Base-by-base conservation (phyloP, 2,888 invertebrate species). In the Siphlonurus alternatus region DNA sequence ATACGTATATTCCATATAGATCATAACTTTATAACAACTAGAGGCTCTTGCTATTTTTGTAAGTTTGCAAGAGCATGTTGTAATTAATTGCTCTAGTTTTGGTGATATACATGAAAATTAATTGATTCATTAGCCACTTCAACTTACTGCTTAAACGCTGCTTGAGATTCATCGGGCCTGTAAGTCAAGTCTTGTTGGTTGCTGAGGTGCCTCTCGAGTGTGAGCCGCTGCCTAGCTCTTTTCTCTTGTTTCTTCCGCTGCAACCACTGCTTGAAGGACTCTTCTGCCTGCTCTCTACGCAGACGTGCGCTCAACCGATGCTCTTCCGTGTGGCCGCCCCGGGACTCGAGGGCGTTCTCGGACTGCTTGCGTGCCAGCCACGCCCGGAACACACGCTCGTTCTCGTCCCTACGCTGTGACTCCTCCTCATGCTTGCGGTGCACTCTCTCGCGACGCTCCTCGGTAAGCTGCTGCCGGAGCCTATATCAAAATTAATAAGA, bases 401-500 rank as follows among this genome's bases (percentile, higher is more conserved):
- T 63, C 38, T 63, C 54, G 15, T 63, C 56, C n/a, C 22, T 54
- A 22, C 25, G 53, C 38, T 63, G 25, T 53, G 54, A 25, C 15
- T 56, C 56, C 56, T 63, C 25, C 25, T 63, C 56, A 25, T 63
- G 24, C n/a, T 56, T n/a, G 7, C 20, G n/a, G 5, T 7, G 7
- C 20, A 22, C n/a, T 22, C n/a, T 56, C 56, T 56, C 56, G 5
- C 56, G n/a, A 7, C 56, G 7, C 62, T 61, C 66, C 64, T 68
- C 65, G 65, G 61, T 54, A 59, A 63, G 61, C 61, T 63, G 64
- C 62, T 64, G 65, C 66, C 65, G 64, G 64, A 67, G 67, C 67
- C 65, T 63, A 63, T 60, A 54, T 56, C 64, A 25, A 64, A 61
- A 63, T 61, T 63, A 61, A 65, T 63, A 61, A 25, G 24, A 53